phyloP scores from a whole-genome alignment of 2,888 invertebrate genomes.

The Tanypteryx hageni region DNA sequence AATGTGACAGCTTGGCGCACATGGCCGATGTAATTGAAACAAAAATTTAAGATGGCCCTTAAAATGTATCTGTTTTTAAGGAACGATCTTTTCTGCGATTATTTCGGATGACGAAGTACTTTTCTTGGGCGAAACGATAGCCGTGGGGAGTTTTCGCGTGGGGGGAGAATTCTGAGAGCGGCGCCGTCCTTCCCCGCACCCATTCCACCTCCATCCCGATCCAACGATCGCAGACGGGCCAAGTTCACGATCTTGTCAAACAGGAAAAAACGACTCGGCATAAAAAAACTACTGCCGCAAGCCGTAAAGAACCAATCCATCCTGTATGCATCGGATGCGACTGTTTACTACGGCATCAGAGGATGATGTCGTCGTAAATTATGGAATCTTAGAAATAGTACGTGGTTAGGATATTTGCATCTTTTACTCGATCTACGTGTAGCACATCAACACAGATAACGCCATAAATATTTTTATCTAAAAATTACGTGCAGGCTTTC shows the following conservation, averaged over 20 bases:
- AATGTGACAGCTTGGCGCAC: not conserved
- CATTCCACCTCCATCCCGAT: not conserved
- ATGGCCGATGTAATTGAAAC: not conserved
- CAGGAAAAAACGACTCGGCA: not conserved
- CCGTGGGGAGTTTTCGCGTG: not conserved
- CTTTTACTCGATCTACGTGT: too few species aligned
- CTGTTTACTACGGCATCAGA: not conserved
- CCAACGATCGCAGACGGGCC: not conserved
- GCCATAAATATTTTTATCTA: too few species aligned
- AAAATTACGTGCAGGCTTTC: too few species aligned
- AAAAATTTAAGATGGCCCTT: not conserved
- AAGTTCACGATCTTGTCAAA: conserved; percentile 22
- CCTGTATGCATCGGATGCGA: not conserved
- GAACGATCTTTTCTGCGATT: not conserved
- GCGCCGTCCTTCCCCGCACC: not conserved
- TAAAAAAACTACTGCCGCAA: not conserved
- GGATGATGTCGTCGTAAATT: not conserved
- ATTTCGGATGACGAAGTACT: not conserved
- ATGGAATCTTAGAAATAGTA: not conserved
- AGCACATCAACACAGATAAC: too few species aligned
- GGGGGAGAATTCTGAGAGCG: not conserved
- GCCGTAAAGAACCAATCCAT: not conserved
- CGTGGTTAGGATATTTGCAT: too few species aligned
- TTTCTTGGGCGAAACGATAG: not conserved
- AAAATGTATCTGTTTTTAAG: not conserved